Evolutionary conservation across 2,888 invertebrate genomes (phyloP).

Genomic region (Meteorus cinctellus): DNA sequence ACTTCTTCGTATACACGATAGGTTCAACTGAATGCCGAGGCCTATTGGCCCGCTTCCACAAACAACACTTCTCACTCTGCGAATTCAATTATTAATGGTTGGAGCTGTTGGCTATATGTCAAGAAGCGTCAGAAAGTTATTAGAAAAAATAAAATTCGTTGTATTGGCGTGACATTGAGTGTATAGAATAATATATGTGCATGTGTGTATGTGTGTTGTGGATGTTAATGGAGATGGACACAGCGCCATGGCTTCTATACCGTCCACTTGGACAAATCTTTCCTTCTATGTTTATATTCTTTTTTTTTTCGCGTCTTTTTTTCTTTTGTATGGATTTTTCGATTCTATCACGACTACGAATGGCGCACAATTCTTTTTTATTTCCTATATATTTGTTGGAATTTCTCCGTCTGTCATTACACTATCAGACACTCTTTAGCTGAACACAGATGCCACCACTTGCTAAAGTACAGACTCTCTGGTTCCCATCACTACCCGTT

Average conservation of each 20-base stretch:
- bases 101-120: slow-evolving; percentile 34
- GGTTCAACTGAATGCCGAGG: background rate
- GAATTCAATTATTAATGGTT: slow-evolving; percentile 53
- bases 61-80: slow-evolving; percentile 46
- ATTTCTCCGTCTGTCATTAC: background rate
- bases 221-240: background rate
- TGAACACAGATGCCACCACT: slow-evolving; percentile 63
- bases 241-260: background rate
- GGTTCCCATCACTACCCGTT: slow-evolving; percentile 25
- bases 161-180: background rate
- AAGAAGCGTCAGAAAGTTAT: background rate
- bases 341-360: background rate
- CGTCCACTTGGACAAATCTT: background rate
- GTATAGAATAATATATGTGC: background rate
- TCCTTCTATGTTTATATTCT: background rate
- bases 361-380: background rate
- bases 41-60: slow-evolving; percentile 50
- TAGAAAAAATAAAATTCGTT: slow-evolving; percentile 19
- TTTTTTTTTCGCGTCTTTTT: background rate
- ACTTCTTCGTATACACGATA: background rate
- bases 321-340: background rate
- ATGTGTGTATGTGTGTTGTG: background rate
- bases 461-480: slow-evolving; percentile 61
- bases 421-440: slow-evolving; percentile 51
- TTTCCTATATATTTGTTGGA: background rate